These are phyloP conservation scores for Bambusicola thoracicus DNA, from an alignment of 2,113 vertebrate species.

Conservation along the genomic window DNA sequence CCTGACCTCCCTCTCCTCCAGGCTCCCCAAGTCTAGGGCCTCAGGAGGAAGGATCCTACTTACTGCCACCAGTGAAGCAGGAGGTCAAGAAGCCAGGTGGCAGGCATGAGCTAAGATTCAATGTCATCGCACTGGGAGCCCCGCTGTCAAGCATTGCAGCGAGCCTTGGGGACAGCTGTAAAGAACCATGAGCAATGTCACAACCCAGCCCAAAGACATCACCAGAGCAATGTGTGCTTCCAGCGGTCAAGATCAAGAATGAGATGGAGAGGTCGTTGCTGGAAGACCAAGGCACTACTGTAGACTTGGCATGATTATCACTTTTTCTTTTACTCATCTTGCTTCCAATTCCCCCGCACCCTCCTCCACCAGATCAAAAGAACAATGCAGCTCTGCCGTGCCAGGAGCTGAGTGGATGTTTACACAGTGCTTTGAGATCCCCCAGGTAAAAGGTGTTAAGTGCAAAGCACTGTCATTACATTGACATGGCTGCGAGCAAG, in stretches of 20 bases:
- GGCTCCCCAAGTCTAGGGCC: background rate
- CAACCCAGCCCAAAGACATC: background rate
- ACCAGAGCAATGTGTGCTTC: background rate
- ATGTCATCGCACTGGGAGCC: background rate
- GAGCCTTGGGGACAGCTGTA: too few species aligned
- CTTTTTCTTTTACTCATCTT: background rate
- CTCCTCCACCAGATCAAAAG: background rate
- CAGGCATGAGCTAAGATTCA: background rate
- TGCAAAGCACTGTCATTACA: background rate
- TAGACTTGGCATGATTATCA: accelerated
- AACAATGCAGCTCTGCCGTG: background rate
- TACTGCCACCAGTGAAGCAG: background rate
- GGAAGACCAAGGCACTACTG: background rate
- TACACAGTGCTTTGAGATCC: background rate
- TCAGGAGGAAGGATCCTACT: background rate
- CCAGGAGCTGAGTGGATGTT: constrained; percentile 20
- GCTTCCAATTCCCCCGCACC: background rate
- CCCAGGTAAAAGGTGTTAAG: constrained; percentile 35
- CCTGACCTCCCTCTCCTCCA: background rate
- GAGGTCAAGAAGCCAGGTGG: background rate
- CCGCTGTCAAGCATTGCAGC: accelerated
- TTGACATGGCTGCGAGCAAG: background rate
- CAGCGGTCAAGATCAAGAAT: background rate
- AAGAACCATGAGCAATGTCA: background rate
- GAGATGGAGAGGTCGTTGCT: background rate